Evolutionary conservation across 2,888 invertebrate species (phyloP).

Genomic region (Platerodrilus igneus): DNA sequence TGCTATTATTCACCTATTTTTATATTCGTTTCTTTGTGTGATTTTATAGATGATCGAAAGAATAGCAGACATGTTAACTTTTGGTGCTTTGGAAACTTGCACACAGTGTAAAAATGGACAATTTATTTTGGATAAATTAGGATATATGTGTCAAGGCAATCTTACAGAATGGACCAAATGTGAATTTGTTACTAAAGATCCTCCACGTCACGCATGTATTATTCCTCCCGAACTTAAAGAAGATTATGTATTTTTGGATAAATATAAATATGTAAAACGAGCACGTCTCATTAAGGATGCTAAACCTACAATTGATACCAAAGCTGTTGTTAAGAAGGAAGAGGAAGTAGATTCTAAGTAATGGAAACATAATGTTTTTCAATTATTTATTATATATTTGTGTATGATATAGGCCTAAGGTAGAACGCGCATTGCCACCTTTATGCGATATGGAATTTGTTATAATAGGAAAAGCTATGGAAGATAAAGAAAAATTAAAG

Average conservation of each 20-base stretch:
- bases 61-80: conserved; percentile 80
- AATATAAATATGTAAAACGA: conserved; percentile 57
- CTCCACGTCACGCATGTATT: conserved; percentile 64
- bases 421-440: conserved; percentile 62
- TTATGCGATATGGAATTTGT: conserved; percentile 76
- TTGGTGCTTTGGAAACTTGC: conserved; percentile 79
- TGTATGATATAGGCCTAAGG: conserved; percentile 54
- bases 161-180: conserved; percentile 90
- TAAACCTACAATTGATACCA: conserved; percentile 50
- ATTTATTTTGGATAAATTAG: conserved; percentile 61
- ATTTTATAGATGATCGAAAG: conserved; percentile 63
- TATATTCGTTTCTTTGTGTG: conserved; percentile 2
- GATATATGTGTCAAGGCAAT: conserved; percentile 75
- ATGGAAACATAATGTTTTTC: conserved; percentile 11
- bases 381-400: background rate
- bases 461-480: conserved; percentile 55
- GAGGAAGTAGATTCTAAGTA: conserved; percentile 42
- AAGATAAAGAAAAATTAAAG: conserved; percentile 61
- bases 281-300: conserved; percentile 56
- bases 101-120: conserved; percentile 73
- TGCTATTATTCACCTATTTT: conserved; percentile 27
- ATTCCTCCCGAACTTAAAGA: conserved; percentile 62
- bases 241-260: conserved; percentile 54
- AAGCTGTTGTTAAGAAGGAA: conserved; percentile 50
- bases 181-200: conserved; percentile 63